Evolutionary conservation across 2,113 vertebrate species (phyloP).

Genomic region (Poicephalus gulielmi): DNA sequence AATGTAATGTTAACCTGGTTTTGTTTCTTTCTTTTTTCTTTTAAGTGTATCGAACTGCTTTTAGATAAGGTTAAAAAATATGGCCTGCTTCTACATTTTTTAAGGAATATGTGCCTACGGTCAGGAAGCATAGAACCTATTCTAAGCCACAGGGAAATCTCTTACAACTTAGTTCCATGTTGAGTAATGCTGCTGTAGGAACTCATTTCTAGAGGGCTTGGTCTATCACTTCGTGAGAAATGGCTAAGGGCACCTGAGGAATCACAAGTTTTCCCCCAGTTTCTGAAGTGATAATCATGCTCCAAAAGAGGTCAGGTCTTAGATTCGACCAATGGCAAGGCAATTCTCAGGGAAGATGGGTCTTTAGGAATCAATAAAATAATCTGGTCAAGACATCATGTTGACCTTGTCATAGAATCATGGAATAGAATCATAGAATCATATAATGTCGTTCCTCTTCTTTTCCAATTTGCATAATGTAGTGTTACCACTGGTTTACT

Average conservation of each 20-base stretch:
- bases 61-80: neutral
- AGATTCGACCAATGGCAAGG: neutral
- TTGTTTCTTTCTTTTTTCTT: neutral
- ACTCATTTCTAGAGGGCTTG: neutral
- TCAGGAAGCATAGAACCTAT: neutral
- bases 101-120: neutral
- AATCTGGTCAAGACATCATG: neutral
- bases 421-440: too few species aligned
- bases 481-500: neutral
- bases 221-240: neutral
- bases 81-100: neutral
- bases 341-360: neutral
- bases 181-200: neutral
- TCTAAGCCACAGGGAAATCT: neutral
- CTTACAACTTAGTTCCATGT: neutral
- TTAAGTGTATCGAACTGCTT: rapidly evolving
- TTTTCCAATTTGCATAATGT: neutral
- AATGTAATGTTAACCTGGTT: neutral
- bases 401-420: neutral
- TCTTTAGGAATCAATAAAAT: neutral
- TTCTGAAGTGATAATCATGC: neutral
- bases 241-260: neutral
- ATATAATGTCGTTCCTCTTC: neutral
- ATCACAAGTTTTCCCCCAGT: rapidly evolving
- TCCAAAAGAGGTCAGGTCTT: neutral